These are phyloP conservation scores for Cephus runcator DNA, from an alignment of 2,888 invertebrate genomes.

Conservation along the genomic window DNA sequence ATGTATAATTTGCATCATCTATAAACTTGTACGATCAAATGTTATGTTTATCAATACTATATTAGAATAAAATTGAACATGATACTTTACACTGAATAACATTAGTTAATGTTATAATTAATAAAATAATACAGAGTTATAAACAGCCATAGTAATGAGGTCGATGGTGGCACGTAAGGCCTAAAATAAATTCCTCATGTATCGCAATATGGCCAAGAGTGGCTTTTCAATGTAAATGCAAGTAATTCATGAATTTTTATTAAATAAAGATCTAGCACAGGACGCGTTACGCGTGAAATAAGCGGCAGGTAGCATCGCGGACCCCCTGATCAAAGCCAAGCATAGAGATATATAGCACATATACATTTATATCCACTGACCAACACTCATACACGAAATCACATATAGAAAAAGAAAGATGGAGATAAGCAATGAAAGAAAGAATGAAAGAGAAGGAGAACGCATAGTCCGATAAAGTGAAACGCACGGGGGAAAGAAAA, in stretches of 20 bases:
- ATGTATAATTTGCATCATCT: not conserved
- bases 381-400: not conserved
- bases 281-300: not conserved
- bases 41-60: not conserved
- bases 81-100: not conserved
- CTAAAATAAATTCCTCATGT: not conserved
- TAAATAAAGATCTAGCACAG: not conserved
- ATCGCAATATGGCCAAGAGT: not conserved
- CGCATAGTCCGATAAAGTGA: not conserved
- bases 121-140: not conserved
- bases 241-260: not conserved
- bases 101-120: not conserved
- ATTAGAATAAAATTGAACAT: not conserved
- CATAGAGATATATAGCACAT: not conserved
- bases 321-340: conserved; percentile 37
- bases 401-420: not conserved
- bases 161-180: not conserved
- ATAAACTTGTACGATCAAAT: not conserved
- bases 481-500: conserved; percentile 7
- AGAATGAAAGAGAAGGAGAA: conserved; percentile 19
- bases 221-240: not conserved
- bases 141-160: conserved; percentile 1
- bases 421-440: conserved; percentile 8
- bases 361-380: not conserved
- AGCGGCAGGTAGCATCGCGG: conserved; percentile 1